phyloP scores from a whole-genome alignment of 2,888 invertebrate species.

The Andrena fulva region DNA sequence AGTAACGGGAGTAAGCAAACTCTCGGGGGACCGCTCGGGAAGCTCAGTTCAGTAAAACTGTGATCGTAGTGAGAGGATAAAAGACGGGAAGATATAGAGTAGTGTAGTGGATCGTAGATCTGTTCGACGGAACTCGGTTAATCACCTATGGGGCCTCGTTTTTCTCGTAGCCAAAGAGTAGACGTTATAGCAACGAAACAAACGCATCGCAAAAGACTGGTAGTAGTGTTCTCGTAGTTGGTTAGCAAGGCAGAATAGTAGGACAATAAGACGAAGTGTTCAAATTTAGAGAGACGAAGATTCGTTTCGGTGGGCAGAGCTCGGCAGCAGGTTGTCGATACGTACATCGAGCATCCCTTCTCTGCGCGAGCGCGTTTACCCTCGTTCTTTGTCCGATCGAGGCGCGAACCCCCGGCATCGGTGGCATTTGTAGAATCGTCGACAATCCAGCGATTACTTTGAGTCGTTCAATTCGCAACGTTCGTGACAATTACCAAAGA shows the following conservation, averaged over 20 bases:
- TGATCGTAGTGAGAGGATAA: constrained; percentile 78
- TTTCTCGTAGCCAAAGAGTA: constrained; percentile 70
- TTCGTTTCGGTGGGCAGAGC: constrained; percentile 56
- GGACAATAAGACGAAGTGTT: constrained; percentile 80
- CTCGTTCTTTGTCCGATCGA: background rate
- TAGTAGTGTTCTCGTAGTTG: constrained; percentile 77
- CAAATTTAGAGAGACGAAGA: constrained; percentile 64
- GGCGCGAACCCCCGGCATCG: background rate
- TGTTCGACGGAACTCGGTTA: constrained; percentile 64
- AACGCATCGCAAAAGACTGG: constrained; percentile 80
- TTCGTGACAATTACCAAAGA: background rate
- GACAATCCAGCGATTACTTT: constrained; percentile 16
- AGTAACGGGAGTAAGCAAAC: constrained; percentile 63
- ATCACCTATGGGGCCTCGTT: constrained; percentile 81
- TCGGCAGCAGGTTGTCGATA: constrained; percentile 45
- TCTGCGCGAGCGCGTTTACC: background rate
- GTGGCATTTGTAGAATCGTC: background rate
- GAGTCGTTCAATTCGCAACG: constrained; percentile 2
- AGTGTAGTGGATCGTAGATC: constrained; percentile 60
- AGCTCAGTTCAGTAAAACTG: constrained; percentile 82
- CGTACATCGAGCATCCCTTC: constrained; percentile 44
- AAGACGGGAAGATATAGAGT: constrained; percentile 27
- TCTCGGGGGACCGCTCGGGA: constrained; percentile 78
- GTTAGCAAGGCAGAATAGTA: constrained; percentile 72
- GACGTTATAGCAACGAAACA: constrained; percentile 67